phyloP scores from a whole-genome alignment of 2,797 vertebrate species.

The Epinephelus coioides region DNA sequence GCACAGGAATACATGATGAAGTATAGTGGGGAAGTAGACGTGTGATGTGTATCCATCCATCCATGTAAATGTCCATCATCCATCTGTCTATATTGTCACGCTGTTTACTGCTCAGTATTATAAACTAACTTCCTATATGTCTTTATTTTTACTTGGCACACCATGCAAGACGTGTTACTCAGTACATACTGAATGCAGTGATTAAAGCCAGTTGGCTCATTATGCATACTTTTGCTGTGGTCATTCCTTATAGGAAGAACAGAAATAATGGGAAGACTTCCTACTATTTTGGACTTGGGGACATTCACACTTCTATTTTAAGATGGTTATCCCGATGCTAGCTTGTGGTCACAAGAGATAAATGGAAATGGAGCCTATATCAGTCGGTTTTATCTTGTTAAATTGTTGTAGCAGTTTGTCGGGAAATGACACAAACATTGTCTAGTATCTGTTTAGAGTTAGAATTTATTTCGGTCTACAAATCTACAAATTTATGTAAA shows the following conservation, averaged over 20 bases:
- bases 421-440: too few relatives aligned
- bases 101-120: slow-evolving; percentile 1
- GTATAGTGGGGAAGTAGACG: slow-evolving; percentile 1
- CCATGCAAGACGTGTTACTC: background rate
- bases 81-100: background rate
- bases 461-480: too few relatives aligned
- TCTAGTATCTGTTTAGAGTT: too few relatives aligned
- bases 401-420: too few relatives aligned
- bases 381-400: too few relatives aligned
- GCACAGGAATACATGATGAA: slow-evolving; percentile 16
- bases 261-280: background rate
- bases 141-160: background rate
- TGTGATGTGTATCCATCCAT: background rate
- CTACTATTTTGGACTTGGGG: too few relatives aligned
- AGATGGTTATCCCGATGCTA: background rate
- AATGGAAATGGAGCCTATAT: background rate
- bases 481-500: too few relatives aligned
- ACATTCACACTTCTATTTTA: background rate
- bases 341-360: background rate
- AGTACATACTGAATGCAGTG: background rate
- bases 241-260: background rate
- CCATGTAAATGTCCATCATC: background rate
- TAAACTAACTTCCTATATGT: background rate
- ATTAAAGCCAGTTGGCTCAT: background rate
- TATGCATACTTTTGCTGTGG: background rate